A percentile compares a stretch with the other conserved stretches of the same genome.
Evolutionary conservation across 2,797 vertebrate genomes (phyloP).

Genomic region (Danio jaintianensis): DNA sequence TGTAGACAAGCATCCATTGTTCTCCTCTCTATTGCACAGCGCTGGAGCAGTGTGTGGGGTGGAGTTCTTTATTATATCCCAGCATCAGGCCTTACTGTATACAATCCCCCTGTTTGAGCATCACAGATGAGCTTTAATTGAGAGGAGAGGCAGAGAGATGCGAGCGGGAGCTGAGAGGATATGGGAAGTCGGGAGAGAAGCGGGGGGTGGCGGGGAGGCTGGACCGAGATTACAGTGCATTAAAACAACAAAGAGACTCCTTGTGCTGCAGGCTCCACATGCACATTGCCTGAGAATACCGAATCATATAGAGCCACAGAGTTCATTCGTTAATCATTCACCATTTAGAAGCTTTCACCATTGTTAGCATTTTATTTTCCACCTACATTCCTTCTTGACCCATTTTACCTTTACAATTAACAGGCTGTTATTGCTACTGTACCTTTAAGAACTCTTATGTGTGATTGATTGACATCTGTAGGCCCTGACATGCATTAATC

Average conservation of each 20-base stretch:
- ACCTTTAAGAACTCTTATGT: background rate
- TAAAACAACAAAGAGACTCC: constrained; percentile 47
- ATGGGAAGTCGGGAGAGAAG: background rate
- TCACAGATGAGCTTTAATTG: constrained; percentile 39
- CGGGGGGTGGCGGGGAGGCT: background rate
- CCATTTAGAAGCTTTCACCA: background rate
- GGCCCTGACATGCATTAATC: background rate
- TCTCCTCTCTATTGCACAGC: constrained; percentile 23
- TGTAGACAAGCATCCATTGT: constrained; percentile 62
- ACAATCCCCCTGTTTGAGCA: constrained; percentile 34
- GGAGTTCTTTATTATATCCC: constrained; percentile 21
- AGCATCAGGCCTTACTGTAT: constrained; percentile 40
- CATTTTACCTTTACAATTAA: constrained; percentile 1
- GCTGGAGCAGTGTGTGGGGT: constrained; percentile 41
- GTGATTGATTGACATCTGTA: background rate
- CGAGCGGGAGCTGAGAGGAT: background rate
- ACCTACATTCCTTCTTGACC: background rate
- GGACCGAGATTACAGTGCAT: constrained; percentile 45
- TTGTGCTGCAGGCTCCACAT: constrained; percentile 26
- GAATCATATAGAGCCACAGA: background rate
- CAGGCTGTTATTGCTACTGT: too few relatives aligned
- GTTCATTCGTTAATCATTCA: constrained; percentile 4
- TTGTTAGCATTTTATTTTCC: too few relatives aligned
- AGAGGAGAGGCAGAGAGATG: constrained; percentile 26
- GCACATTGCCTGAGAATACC: constrained; percentile 30